A percentile compares a stretch with the other conserved stretches of the same genome.
These are phyloP conservation scores for Coracopsis vasa DNA, from an alignment of 2,113 vertebrate species.

Conservation along the genomic window DNA sequence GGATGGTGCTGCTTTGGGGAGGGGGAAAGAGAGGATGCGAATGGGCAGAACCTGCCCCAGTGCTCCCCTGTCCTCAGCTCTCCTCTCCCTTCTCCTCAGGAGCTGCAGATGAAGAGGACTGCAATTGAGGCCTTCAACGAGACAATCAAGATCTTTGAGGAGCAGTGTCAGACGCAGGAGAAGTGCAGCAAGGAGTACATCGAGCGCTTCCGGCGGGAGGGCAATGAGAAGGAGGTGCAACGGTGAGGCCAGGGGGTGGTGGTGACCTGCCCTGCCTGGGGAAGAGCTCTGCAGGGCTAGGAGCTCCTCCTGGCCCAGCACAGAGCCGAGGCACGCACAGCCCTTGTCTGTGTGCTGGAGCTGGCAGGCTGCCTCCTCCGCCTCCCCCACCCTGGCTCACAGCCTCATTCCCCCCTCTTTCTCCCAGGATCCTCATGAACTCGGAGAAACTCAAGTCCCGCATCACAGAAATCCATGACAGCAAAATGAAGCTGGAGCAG, in stretches of 20 bases:
- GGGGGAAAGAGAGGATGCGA: neutral
- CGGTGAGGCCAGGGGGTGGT: slow-evolving; percentile 47
- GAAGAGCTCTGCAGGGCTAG: neutral
- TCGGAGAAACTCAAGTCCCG: slow-evolving; percentile 82
- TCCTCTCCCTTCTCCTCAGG: slow-evolving; percentile 48
- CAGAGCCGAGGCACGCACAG: neutral
- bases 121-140: slow-evolving; percentile 84
- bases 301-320: neutral
- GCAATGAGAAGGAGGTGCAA: slow-evolving; percentile 84
- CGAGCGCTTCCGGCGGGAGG: slow-evolving; percentile 80
- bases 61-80: neutral
- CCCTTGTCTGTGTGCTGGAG: neutral
- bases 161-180: slow-evolving; percentile 83
- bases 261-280: neutral
- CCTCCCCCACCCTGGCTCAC: neutral
- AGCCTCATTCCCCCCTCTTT: neutral
- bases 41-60: neutral
- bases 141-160: slow-evolving; percentile 86
- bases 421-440: slow-evolving; percentile 79
- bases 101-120: slow-evolving; percentile 84
- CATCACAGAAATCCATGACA: slow-evolving; percentile 81
- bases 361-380: neutral
- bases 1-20: neutral
- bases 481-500: slow-evolving; percentile 83
- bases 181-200: slow-evolving; percentile 83